Percentiles rank a stretch among this genome's conserved stretches.
Evolutionary conservation across 2,797 vertebrate species (phyloP).

Genomic region (Helarctos malayanus): DNA sequence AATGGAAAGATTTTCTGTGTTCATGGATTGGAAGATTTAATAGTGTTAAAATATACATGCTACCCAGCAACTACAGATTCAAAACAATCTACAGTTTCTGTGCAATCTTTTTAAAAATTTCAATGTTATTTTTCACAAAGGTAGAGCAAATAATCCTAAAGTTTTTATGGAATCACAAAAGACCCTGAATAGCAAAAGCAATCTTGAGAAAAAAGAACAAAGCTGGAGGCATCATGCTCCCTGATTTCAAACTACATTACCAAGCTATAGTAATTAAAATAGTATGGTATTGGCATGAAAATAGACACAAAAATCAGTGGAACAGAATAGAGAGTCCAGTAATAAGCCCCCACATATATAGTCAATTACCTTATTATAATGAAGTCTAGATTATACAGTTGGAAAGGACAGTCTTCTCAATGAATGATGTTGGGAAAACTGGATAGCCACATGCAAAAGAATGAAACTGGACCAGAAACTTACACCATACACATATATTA

Average conservation of each 20-base stretch:
- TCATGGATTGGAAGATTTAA: neutral
- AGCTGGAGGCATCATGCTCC: neutral
- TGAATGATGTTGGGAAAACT: neutral
- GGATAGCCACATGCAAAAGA: neutral
- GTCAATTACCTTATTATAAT: neutral
- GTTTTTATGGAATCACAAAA: neutral
- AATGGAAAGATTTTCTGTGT: neutral
- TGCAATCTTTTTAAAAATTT: neutral
- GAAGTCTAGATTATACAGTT: neutral
- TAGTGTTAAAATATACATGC: neutral
- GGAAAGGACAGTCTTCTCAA: neutral
- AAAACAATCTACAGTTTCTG: neutral
- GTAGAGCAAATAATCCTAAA: neutral
- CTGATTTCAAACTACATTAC: neutral
- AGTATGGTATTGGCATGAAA: neutral
- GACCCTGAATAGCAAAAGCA: neutral
- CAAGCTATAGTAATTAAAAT: neutral
- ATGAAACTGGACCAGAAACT: neutral
- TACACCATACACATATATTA: neutral
- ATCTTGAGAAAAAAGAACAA: neutral
- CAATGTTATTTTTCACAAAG: neutral
- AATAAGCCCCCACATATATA: neutral
- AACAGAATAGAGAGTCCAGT: neutral
- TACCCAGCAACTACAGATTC: neutral
- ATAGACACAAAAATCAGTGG: neutral